Evolutionary conservation across 2,797 vertebrate species (phyloP), one percentile per base, ranked within the genome.

Genomic region (Vespertilio murinus): DNA sequence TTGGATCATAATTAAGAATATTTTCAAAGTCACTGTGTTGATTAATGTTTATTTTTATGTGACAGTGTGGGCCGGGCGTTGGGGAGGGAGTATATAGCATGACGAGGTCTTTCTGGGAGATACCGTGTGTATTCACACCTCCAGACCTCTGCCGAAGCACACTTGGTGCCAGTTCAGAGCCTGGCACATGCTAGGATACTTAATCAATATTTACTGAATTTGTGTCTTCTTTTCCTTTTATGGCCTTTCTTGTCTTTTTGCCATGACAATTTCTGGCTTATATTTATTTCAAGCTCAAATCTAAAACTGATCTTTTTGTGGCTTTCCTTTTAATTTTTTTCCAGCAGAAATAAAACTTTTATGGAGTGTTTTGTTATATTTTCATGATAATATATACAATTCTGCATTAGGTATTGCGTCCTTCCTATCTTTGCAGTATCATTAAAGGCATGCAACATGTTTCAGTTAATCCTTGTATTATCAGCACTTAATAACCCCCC

Each of bases 271-370:
- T 59, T 59, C 47, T 25, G 79, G 38, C 1, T 52, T 95, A 4
- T 75, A 18, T 91, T 93, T 75, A 18, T 91, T 93, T 86, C 13
- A 77, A 42, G 28, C 16, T 87, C 35, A 69, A 30, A 83, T 78
- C 2, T 49, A 65, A 83, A 93, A 88, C 25, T 61, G 6, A 28
- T 6, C 1, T 40, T 22, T 59, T 91, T 56, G 9, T 30, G 20
- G 6, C 16, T 86, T 79, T 71, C 30, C 16, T 47, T 69, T 12
- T 23, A 71, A 14, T 71, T 61, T 90, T 17, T 33, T 42, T 42
- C 10, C 10, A 88, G 30, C 12, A 94, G 6, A 91, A 45, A 64
- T 83, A 42, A 25, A 20, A 78, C 30, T 79, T 90, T 16, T 45
- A 12, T 91, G 9, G 9, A 13, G 3, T 28, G 16, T 61, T 83